Conservation (phyloP, 2,113 vertebrate species). For the Melanocharis versteri region DNA sequence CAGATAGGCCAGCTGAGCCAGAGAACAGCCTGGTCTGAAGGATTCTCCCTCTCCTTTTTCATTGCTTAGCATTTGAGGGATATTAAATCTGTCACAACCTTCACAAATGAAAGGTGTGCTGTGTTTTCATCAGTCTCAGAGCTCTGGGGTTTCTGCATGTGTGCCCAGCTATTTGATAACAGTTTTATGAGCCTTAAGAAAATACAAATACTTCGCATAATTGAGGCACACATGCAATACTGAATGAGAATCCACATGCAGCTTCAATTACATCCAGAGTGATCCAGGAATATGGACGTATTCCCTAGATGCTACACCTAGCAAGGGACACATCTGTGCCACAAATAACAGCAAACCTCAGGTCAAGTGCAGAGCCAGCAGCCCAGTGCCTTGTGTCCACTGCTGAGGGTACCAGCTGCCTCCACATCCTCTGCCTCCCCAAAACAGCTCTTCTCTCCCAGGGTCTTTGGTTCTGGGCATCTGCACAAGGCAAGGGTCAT, state of each 20-base stretch:
- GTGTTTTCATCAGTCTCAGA: background rate
- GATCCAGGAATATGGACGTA: background rate
- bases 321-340: background rate
- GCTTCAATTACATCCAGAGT: background rate
- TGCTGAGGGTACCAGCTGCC: background rate
- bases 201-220: background rate
- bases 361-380: background rate
- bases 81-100: background rate
- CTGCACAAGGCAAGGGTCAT: background rate
- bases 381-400: background rate
- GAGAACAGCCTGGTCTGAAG: background rate
- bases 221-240: background rate
- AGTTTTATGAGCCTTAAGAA: background rate
- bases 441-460: background rate
- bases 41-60: background rate
- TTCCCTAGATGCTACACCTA: background rate
- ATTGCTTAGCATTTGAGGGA: background rate
- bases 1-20: background rate
- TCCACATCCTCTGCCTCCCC: background rate
- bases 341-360: background rate
- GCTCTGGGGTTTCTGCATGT: background rate
- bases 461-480: background rate
- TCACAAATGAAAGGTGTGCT: background rate
- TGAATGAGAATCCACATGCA: background rate
- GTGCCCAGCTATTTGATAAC: background rate